Base-by-base conservation (phyloP, 2,888 invertebrate species). In the Neoascia interrupta region DNA sequence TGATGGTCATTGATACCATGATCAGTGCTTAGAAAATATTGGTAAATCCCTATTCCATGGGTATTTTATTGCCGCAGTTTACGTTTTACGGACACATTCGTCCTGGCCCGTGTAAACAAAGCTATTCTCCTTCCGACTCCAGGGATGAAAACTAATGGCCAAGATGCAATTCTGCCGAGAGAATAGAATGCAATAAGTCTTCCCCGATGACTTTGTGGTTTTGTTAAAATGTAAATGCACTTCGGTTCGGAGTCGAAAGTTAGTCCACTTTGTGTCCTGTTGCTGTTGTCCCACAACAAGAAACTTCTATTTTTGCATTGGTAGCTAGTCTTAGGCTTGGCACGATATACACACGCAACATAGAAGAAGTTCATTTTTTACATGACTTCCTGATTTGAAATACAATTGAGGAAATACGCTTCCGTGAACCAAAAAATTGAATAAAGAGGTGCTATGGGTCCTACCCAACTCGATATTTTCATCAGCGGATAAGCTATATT, bases 21-120 rank as follows among this genome's bases (percentile, higher is more conserved):
- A 79, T 79, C 79, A 79, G 43, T 60, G 63, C 37, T 64, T 66
- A 49, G 60, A 43, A 66, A 56, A 61, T 47, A 56, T 26, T 72
- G 60, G 79, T 72, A 79, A 79, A 66, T 66, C 61, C 79, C 56
- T 72, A 54, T 39, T 72, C 23, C 36, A n/a, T 54, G 11, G 37
- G 54, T 66, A 66, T 58, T 79, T 66, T 79, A 72, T 73, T 79
- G 73, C 56, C 73, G 54, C 66, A 73, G 47, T 66, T 72, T 66
- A 54, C 15, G 41, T 37, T n/a, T n/a, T 60, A 54, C 47, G 11
- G 45, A 54, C 37, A 47, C 39, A 54, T 66, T 72, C 43, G 37
- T 72, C 60, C 58, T 64, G 15, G 23, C 5, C 26, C 5, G 13
- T 68, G 64, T 36, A 61, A 54, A 79, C 47, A 53, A 54, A 64